Percentiles rank a stretch among this genome's conserved stretches.
These are phyloP conservation scores for Asobara japonica DNA, from an alignment of 1,140 invertebrate species.

Conservation along the genomic window DNA sequence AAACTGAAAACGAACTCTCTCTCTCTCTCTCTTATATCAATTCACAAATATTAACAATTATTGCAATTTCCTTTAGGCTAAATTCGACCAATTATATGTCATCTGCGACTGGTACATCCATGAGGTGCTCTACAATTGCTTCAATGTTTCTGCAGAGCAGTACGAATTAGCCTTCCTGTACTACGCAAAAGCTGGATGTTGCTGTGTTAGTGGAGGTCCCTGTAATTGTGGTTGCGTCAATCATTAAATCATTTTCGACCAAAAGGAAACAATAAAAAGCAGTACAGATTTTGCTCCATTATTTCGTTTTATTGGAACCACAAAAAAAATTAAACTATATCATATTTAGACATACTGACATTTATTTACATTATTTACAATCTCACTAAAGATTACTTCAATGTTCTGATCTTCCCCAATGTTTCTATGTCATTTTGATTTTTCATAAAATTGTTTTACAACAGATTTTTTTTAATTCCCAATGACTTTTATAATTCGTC, in stretches of 20 bases:
- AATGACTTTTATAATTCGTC: neutral
- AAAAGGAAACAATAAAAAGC: neutral
- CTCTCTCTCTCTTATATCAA: no score
- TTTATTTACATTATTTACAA: constrained; percentile 67
- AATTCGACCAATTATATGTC: constrained; percentile 46
- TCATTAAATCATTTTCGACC: neutral
- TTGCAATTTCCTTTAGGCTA: constrained; percentile 41
- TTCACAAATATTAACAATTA: no score
- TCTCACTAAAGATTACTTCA: constrained; percentile 31
- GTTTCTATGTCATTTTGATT: constrained; percentile 19
- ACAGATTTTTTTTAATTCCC: constrained; percentile 14
- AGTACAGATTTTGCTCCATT: constrained; percentile 1
- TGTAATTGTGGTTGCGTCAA: constrained; percentile 18
- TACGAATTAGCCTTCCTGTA: constrained; percentile 62
- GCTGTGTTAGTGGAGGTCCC: neutral
- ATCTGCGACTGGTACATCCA: constrained; percentile 59
- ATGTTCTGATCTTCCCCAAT: constrained; percentile 12
- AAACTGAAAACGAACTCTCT: no score
- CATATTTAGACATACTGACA: constrained; percentile 44
- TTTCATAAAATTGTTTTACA: neutral
- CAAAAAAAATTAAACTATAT: constrained; percentile 48
- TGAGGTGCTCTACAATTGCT: constrained; percentile 52
- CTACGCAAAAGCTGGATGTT: constrained; percentile 35
- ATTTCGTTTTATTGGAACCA: constrained; percentile 53
- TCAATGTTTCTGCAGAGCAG: constrained; percentile 46